Evolutionary conservation across 1,140 invertebrate genomes (phyloP).

Genomic region (Mizuhopecten yessoensis): DNA sequence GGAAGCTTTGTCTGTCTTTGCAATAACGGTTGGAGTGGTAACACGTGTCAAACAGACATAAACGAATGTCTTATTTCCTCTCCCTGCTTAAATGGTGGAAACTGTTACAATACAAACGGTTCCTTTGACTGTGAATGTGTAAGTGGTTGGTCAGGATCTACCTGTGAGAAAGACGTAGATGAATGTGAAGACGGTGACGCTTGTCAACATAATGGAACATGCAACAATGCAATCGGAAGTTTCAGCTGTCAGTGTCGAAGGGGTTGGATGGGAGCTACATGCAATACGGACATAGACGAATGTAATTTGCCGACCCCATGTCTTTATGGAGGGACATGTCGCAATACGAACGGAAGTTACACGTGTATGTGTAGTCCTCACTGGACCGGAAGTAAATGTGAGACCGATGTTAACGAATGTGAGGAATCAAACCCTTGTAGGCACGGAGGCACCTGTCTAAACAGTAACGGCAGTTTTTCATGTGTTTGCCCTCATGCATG

Average conservation of each 20-base stretch:
- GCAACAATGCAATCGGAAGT: conserved; percentile 65
- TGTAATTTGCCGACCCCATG: conserved; percentile 59
- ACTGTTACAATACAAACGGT: conserved; percentile 42
- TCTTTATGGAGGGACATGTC: not conserved
- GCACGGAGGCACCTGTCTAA: conserved; percentile 56
- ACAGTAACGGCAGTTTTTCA: conserved; percentile 45
- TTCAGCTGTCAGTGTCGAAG: conserved; percentile 72
- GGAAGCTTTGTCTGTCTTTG: conserved; percentile 53
- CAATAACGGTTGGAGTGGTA: not conserved
- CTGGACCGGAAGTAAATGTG: conserved; percentile 54
- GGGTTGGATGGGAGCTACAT: conserved; percentile 76
- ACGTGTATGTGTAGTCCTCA: conserved; percentile 45
- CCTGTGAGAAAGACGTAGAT: conserved; percentile 69
- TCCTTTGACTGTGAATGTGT: conserved; percentile 52
- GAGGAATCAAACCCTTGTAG: conserved; percentile 47
- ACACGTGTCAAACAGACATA: conserved; percentile 33
- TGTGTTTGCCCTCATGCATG: conserved; percentile 55
- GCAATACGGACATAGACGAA: conserved; percentile 77
- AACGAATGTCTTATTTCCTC: conserved; percentile 19
- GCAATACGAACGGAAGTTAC: not conserved
- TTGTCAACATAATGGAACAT: conserved; percentile 71
- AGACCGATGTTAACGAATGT: conserved; percentile 51
- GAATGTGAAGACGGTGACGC: conserved; percentile 65
- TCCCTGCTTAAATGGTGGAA: conserved; percentile 47
- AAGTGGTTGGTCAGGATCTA: conserved; percentile 50